These are phyloP conservation scores for Tenthredo mesomela DNA, from an alignment of 2,888 invertebrate species.

Conservation along the genomic window DNA sequence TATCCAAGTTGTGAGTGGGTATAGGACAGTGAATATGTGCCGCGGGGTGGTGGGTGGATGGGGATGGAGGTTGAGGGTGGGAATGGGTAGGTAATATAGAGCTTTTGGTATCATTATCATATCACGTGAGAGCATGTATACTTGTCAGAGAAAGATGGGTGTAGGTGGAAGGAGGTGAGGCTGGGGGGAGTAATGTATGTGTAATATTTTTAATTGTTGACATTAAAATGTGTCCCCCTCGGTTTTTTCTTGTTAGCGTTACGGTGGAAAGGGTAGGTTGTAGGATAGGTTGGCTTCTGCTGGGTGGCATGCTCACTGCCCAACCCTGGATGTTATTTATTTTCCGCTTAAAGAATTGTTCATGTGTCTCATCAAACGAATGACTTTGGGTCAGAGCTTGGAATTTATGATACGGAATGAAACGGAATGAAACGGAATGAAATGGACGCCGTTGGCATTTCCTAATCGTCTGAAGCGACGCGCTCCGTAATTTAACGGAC, in stretches of 20 bases:
- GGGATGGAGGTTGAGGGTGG: slow-evolving; percentile 26
- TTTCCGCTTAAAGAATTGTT: slow-evolving; percentile 74
- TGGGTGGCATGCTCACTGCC: slow-evolving; percentile 49
- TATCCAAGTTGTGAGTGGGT: slow-evolving; percentile 50
- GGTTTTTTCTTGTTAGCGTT: slow-evolving; percentile 55
- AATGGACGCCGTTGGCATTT: slow-evolving; percentile 51
- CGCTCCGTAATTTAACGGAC: slow-evolving; percentile 45
- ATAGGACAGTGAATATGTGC: slow-evolving; percentile 39
- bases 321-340: slow-evolving; percentile 71
- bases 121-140: slow-evolving; percentile 55
- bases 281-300: slow-evolving; percentile 47
- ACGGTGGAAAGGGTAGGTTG: slow-evolving; percentile 18
- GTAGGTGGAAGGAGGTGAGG: slow-evolving; percentile 55
- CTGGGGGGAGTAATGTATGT: slow-evolving; percentile 74
- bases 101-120: slow-evolving; percentile 54
- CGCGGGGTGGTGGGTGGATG: slow-evolving; percentile 41
- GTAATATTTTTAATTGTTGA: slow-evolving; percentile 78
- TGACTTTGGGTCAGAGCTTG: slow-evolving; percentile 52
- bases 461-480: slow-evolving; percentile 47
- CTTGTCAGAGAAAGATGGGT: slow-evolving; percentile 72
- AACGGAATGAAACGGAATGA: slow-evolving; percentile 52
- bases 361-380: slow-evolving; percentile 53
- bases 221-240: slow-evolving; percentile 76
- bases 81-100: slow-evolving; percentile 47
- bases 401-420: slow-evolving; percentile 53